Conservation (phyloP, 2,888 invertebrate genomes). For the Thalpophila matura region DNA sequence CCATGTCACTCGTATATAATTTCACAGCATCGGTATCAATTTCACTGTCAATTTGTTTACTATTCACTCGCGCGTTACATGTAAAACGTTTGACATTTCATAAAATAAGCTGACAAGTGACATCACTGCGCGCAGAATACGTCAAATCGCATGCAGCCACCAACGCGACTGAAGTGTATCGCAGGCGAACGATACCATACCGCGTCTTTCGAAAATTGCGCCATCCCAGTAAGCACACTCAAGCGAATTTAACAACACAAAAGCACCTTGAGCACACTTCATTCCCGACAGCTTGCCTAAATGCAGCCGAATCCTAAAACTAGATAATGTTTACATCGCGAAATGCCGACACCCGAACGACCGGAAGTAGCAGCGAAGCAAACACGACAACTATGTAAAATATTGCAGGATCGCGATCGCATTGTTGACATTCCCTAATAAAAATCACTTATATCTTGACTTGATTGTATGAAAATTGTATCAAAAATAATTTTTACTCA, state of each 20-base stretch:
- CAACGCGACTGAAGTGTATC: slow-evolving; percentile 91
- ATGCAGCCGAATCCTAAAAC: slow-evolving; percentile 85
- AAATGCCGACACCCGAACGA: slow-evolving; percentile 90
- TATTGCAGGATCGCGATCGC: slow-evolving; percentile 94
- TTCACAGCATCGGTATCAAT: slow-evolving; percentile 85
- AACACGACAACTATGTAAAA: slow-evolving; percentile 95
- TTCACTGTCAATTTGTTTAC: slow-evolving; percentile 88
- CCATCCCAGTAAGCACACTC: slow-evolving; percentile 90
- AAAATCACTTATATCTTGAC: slow-evolving; percentile 91
- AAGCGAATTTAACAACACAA: slow-evolving; percentile 90
- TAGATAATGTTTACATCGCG: slow-evolving; percentile 91
- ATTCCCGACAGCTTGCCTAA: slow-evolving; percentile 86
- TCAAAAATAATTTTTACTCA: slow-evolving; percentile 92
- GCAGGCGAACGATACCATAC: slow-evolving; percentile 90
- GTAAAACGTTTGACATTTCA: slow-evolving; percentile 90
- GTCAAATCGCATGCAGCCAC: slow-evolving; percentile 91
- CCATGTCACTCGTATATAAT: slow-evolving; percentile 85
- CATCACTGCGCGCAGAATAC: slow-evolving; percentile 90
- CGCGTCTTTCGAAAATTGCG: slow-evolving; percentile 92
- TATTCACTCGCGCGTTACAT: slow-evolving; percentile 87
- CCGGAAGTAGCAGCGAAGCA: slow-evolving; percentile 92
- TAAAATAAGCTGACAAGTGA: slow-evolving; percentile 89
- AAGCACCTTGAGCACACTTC: slow-evolving; percentile 90
- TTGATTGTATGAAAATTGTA: slow-evolving; percentile 92
- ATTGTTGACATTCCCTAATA: slow-evolving; percentile 93